phyloP scores from a whole-genome alignment of 2,113 vertebrate genomes.

The Tylochromis polylepis region DNA sequence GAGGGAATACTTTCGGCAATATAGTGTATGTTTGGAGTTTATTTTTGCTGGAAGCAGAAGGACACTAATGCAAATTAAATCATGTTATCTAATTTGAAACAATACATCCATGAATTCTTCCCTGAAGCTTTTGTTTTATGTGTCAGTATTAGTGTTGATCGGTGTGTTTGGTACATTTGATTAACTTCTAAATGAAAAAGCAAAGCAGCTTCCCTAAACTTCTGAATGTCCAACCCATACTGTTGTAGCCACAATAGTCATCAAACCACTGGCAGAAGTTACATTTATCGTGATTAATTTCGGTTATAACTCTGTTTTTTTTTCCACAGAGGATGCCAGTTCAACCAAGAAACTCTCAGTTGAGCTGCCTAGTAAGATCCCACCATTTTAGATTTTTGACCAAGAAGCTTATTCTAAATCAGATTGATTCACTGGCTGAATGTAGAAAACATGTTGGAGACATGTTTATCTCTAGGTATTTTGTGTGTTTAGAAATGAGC shows the following conservation, averaged over 20 bases:
- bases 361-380: constrained; percentile 77
- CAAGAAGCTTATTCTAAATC: constrained; percentile 13
- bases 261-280: neutral
- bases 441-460: constrained; percentile 37
- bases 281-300: constrained; percentile 34
- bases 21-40: neutral
- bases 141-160: neutral
- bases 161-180: neutral
- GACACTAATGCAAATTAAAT: neutral
- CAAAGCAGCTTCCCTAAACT: neutral
- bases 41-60: neutral
- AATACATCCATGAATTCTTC: neutral
- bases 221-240: neutral
- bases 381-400: constrained; percentile 19
- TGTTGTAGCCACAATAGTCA: neutral
- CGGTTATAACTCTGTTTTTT: constrained; percentile 67
- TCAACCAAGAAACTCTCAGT: constrained; percentile 76
- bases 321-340: constrained; percentile 74
- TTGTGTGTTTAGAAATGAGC: constrained; percentile 33
- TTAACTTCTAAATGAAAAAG: neutral
- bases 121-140: neutral
- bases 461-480: constrained; percentile 33
- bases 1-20: neutral
- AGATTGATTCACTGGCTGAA: constrained; percentile 11
- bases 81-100: neutral